Percentiles rank a stretch among this genome's conserved stretches.
phyloP scores from a whole-genome alignment of 2,797 vertebrate genomes.

The Anguilla obscura region DNA sequence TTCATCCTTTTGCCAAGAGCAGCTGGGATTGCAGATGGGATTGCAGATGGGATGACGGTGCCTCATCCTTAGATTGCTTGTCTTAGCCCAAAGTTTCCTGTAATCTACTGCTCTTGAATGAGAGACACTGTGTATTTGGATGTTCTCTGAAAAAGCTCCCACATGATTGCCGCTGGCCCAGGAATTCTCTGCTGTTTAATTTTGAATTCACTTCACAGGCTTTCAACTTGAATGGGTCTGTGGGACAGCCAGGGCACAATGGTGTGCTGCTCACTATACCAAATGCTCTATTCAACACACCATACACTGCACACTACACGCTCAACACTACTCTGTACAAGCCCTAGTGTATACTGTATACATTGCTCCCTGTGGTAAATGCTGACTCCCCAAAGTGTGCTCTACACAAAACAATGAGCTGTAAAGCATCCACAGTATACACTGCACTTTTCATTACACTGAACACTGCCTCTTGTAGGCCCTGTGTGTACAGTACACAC shows the following conservation, averaged over 20 bases:
- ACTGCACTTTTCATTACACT: background rate
- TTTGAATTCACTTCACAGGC: background rate
- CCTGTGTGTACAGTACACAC: background rate
- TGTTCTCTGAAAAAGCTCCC: constrained; percentile 29
- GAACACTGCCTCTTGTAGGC: background rate
- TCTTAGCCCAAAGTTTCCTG: background rate
- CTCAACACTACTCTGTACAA: background rate
- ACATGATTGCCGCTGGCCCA: background rate
- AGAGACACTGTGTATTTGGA: constrained; percentile 44
- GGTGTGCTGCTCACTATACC: constrained; percentile 46
- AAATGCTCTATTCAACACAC: background rate
- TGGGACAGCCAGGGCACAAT: constrained; percentile 59
- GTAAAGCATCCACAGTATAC: background rate
- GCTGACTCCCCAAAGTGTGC: background rate
- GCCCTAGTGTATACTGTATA: background rate
- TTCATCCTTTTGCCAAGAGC: constrained; percentile 15
- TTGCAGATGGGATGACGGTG: constrained; percentile 25
- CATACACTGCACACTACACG: constrained; percentile 6
- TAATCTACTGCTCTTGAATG: background rate
- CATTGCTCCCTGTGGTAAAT: background rate
- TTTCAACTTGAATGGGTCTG: constrained; percentile 51
- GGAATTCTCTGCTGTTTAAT: constrained; percentile 42
- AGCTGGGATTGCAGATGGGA: constrained; percentile 35
- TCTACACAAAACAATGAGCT: background rate
- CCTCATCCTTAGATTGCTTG: constrained; percentile 31